Evolutionary conservation across 2,797 vertebrate species (phyloP).

Genomic region (Eulemur mongoz): DNA sequence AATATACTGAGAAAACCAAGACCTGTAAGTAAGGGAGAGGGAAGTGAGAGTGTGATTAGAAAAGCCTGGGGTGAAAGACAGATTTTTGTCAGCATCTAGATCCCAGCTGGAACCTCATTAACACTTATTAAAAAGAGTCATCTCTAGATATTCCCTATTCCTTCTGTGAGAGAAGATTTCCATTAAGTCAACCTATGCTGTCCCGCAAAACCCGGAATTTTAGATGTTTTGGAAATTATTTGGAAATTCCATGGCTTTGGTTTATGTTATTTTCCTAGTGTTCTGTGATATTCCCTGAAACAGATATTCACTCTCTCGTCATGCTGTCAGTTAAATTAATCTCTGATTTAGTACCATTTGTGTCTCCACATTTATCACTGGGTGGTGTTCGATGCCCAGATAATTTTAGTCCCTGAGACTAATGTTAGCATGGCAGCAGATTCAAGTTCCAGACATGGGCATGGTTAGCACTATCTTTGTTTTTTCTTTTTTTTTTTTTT

Average conservation of each 20-base stretch:
- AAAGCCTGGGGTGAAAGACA: background rate
- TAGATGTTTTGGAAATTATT: background rate
- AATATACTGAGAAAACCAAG: constrained; percentile 1
- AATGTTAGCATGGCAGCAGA: background rate
- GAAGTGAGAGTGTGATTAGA: background rate
- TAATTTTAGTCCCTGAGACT: background rate
- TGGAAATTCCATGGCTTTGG: background rate
- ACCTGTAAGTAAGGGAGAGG: background rate
- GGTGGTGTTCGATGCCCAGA: background rate
- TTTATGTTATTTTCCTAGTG: background rate
- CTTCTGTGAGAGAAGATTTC: background rate
- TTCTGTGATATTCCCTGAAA: background rate
- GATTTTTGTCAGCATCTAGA: background rate
- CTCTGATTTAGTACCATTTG: background rate
- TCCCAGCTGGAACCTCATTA: background rate
- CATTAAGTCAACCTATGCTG: background rate
- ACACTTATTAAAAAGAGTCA: background rate
- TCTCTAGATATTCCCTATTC: background rate
- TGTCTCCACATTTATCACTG: background rate
- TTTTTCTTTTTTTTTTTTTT: background rate
- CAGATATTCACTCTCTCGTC: background rate
- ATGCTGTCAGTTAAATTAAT: background rate
- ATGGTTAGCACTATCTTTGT: background rate
- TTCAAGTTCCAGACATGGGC: background rate
- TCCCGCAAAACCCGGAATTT: background rate